A percentile compares a stretch with the other conserved stretches of the same genome.
phyloP scores from a whole-genome alignment of 2,797 vertebrate species.

The Amazona ochrocephala region DNA sequence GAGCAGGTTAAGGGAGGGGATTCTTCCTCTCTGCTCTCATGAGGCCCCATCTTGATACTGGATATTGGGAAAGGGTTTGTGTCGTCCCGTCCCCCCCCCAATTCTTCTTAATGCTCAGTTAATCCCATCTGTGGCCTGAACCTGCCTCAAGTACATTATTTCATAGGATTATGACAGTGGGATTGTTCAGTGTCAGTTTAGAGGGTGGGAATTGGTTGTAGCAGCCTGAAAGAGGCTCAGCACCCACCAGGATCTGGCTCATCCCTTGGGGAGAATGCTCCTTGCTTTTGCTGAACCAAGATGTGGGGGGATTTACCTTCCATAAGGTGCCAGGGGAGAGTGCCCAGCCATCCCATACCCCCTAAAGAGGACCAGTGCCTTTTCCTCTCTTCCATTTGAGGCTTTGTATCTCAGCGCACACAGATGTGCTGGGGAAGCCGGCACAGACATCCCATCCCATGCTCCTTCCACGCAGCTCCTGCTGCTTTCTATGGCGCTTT shows the following conservation, averaged over 20 bases:
- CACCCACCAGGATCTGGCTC: not conserved
- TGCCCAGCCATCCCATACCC: fast-evolving
- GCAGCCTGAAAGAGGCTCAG: not conserved
- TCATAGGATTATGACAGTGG: not conserved
- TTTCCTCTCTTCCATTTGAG: fast-evolving
- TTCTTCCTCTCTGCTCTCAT: not conserved
- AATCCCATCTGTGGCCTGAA: not conserved
- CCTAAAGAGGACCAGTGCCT: not conserved
- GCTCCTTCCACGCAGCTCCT: not conserved
- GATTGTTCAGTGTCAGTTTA: fast-evolving
- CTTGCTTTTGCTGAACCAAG: not conserved
- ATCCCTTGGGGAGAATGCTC: fast-evolving
- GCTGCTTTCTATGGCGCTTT: not conserved
- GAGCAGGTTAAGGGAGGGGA: not conserved
- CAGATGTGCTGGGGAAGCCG: not conserved
- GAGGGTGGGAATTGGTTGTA: not conserved
- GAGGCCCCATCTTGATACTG: not conserved
- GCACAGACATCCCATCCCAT: fast-evolving
- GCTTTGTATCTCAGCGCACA: fast-evolving
- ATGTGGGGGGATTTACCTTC: not conserved
- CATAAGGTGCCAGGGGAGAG: too few species aligned
- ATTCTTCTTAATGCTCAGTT: not conserved
- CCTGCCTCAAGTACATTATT: not conserved
- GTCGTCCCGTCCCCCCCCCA: not conserved
- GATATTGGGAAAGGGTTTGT: not conserved